Conservation (phyloP, 2,888 invertebrate genomes). For the Lutraria lutraria region DNA sequence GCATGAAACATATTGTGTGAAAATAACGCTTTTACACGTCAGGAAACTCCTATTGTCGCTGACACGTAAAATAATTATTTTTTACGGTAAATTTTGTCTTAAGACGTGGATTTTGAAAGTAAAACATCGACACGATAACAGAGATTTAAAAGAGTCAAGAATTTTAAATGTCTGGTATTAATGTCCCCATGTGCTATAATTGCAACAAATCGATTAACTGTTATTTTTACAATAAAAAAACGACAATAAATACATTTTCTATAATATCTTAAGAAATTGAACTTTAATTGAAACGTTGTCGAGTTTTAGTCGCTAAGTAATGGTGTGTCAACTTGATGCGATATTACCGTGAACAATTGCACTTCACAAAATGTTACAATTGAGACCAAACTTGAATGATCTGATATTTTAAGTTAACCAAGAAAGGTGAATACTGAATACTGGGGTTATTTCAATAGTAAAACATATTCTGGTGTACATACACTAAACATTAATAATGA, state of each 20-base stretch:
- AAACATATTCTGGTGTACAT: no score
- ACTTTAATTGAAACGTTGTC: background rate
- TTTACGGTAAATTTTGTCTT: slow-evolving; percentile 29
- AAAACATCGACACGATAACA: background rate
- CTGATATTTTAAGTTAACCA: no score
- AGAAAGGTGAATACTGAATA: no score
- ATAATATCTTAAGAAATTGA: background rate
- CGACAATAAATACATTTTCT: background rate
- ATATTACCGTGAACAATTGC: no score
- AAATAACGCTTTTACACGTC: slow-evolving; percentile 27
- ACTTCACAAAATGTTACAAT: no score
- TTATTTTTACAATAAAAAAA: background rate
- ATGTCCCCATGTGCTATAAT: background rate
- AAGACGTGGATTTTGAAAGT: background rate
- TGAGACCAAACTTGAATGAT: no score
- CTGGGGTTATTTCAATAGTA: no score
- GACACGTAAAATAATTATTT: background rate
- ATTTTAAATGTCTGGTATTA: background rate
- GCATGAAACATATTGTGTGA: slow-evolving; percentile 36
- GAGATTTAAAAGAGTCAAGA: no score
- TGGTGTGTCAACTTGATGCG: no score
- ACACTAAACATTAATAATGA: no score
- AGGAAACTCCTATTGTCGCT: background rate
- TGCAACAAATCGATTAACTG: background rate
- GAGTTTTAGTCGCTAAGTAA: background rate